These are phyloP conservation scores for Ciconia stormi DNA, from an alignment of 2,113 vertebrate genomes.

Conservation along the genomic window DNA sequence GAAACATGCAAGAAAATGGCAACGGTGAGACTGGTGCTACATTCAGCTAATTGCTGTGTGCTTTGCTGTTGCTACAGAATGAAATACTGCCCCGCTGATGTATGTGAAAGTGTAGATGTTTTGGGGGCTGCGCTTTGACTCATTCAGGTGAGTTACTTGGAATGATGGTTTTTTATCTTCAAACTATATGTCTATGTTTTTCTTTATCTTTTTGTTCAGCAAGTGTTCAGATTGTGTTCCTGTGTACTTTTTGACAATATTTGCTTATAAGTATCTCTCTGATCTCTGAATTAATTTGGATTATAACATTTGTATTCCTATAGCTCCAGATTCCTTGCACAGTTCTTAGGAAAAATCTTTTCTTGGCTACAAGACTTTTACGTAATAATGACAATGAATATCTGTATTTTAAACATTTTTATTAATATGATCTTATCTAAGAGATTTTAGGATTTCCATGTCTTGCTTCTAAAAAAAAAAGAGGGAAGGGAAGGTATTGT, in stretches of 20 bases:
- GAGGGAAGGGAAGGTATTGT: rapidly evolving
- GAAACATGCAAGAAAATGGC: not conserved
- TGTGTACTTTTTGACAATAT: not conserved
- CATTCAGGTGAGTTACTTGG: not conserved
- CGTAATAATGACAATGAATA: not conserved
- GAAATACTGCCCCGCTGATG: not conserved
- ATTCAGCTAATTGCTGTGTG: not conserved
- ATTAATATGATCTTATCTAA: not conserved
- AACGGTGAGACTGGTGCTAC: not conserved
- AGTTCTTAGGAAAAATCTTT: not conserved
- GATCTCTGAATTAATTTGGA: not conserved
- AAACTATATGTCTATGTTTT: not conserved
- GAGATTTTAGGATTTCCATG: not conserved
- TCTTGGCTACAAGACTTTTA: not conserved
- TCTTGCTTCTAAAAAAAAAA: not conserved
- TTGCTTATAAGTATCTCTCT: not conserved
- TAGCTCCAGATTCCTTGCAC: not conserved
- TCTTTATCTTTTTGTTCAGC: not conserved
- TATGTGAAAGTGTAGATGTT: not conserved
- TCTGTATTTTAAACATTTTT: not conserved
- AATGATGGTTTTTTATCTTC: not conserved
- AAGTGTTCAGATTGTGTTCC: not conserved
- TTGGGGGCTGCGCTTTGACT: not conserved
- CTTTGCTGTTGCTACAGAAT: not conserved
- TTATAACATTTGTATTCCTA: not conserved